Evolutionary conservation across 2,888 invertebrate genomes (phyloP).

Genomic region (Macrophya alboannulata): DNA sequence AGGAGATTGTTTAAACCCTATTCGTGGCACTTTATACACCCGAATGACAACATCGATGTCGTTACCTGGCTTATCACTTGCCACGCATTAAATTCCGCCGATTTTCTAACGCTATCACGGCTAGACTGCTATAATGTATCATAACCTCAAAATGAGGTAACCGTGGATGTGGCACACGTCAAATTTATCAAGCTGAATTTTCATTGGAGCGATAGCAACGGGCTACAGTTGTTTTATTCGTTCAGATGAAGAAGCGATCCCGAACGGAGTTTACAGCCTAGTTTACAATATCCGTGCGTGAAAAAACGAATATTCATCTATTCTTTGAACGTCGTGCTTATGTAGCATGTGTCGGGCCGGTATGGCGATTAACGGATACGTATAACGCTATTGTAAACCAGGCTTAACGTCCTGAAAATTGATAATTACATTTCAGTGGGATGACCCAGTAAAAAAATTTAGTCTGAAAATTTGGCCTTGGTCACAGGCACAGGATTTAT

Average conservation of each 20-base stretch:
- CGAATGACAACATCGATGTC: slow-evolving; percentile 11
- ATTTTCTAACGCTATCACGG: background rate
- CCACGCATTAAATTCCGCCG: slow-evolving; percentile 34
- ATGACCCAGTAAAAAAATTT: background rate
- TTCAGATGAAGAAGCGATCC: background rate
- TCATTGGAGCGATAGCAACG: background rate
- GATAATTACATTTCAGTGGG: background rate
- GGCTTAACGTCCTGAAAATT: background rate
- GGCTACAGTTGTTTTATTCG: background rate
- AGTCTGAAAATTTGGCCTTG: slow-evolving; percentile 1
- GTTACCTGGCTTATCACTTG: slow-evolving; percentile 47
- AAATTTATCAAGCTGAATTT: background rate
- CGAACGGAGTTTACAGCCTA: background rate
- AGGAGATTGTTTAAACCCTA: background rate
- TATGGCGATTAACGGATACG: no score
- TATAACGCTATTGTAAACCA: background rate
- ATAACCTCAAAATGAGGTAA: slow-evolving; percentile 14
- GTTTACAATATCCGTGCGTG: background rate
- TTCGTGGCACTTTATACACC: slow-evolving; percentile 25
- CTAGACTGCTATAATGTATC: background rate
- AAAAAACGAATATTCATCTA: background rate
- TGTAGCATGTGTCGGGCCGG: no score
- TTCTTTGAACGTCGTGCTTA: no score
- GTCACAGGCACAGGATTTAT: background rate
- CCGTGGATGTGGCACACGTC: slow-evolving; percentile 26